Base-by-base conservation (phyloP, 2,888 invertebrate species). In the Melipona beecheii region DNA sequence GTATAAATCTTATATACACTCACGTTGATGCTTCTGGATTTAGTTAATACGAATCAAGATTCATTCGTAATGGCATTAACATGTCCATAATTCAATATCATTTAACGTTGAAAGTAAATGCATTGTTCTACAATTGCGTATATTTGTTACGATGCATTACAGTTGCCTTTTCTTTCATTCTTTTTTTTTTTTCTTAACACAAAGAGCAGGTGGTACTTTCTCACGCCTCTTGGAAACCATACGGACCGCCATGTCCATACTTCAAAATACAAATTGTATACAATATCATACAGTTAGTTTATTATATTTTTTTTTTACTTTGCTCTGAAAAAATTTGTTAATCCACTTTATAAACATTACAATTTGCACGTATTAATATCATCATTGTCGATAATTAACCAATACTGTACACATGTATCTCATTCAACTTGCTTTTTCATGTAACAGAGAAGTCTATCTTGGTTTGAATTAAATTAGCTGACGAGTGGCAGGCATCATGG, bases 371-470 rank as follows among this genome's bases (percentile, higher is more conserved):
- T 91, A 90, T 89, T 89, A 87, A 90, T 88, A 89, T 88, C 84
- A 89, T 88, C 84, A 82, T 84, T 71, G 79, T 92, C 88, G 89
- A 86, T 90, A 72, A 86, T 91, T 90, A 85, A 91, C 92, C 92
- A 93, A 93, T 93, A 93, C 93, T 94, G 93, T 94, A 94, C 94
- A 94, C 91, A 87, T 90, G 87, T 87, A 86, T 87, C 81, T 84
- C 84, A 81, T 83, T 84, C 85, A 86, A 85, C 86, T 81, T 83
- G 87, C 86, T 91, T 65, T 43, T 89, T 88, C 82, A 80, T 78
- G 72, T 86, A 86, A 86, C 82, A 87, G 84, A 86, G 78, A 85
- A 78, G 84, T 82, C 82, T 88, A 87, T 84, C 80, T 82, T 83
- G 84, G 86, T 75, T 87, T 85, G 84, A 85, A 78, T 88, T 86